Evolutionary conservation across 1,140 invertebrate genomes (phyloP), one percentile per base, ranked within the genome.

Genomic region (Doryteuthis pealeii): DNA sequence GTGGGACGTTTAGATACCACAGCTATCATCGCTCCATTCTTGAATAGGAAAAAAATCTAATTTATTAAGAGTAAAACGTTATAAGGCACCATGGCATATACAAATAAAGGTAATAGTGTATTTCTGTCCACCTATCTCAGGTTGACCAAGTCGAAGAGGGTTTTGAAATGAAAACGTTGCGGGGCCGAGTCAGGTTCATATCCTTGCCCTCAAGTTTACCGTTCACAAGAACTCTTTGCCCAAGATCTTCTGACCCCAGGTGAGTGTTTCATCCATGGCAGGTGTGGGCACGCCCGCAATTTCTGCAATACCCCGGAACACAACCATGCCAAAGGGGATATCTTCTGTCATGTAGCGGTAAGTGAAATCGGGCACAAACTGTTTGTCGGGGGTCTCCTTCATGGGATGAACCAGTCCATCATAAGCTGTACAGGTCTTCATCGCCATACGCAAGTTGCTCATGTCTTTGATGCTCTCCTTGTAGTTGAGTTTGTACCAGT

Each of bases 311-410:
- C 82, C 82, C 71, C 80, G 80, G 33, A 82, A 73, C 4, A 84
- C 81, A 3, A 82, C 81, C 14, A 84, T 67, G 30, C 83, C 83
- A 66, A 78, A 81, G 3, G 82, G 82, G 10, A 85, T 32, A 69
- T 85, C 83, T 69, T 85, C 83, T 1, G 78, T 58, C 6, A 76
- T 74, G 66, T 84, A 83, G 15, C 82, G 72, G 66, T 81, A 81
- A 45, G 28, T 78, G 71, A 82, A 85, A 62, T 85, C 78, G 0
- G 83, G 82, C 2, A 80, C 73, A 73, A 80, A 81, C 49, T 66
- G 54, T 15, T 78, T 78, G 14, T 76, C 78, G 1, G 78, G 77
- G 0, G 62, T 65, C 14, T 73, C 69, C 31, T 76, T 80, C 79
- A 81, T 82, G 22, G 81, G 83, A 67, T 84, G 81, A 2, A 75